A percentile compares a stretch with the other conserved stretches of the same genome.
Evolutionary conservation across 2,888 invertebrate species (phyloP).

Genomic region (Lithophane socia): DNA sequence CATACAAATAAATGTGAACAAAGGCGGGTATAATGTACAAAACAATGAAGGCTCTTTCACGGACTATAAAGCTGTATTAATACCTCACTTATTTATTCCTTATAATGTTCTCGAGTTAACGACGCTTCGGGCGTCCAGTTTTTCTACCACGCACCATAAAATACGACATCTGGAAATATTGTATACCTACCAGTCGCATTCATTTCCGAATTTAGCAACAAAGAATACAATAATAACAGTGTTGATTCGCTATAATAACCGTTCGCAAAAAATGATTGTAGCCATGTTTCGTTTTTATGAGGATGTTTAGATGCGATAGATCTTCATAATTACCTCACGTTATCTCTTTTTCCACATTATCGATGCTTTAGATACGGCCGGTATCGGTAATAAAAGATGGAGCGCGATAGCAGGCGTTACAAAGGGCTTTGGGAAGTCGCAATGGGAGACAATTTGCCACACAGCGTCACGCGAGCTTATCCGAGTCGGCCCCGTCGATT

Average conservation of each 20-base stretch:
- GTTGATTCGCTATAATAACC: slow-evolving; percentile 70
- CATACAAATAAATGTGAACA: slow-evolving; percentile 76
- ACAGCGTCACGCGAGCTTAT: slow-evolving; percentile 88
- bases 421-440: slow-evolving; percentile 83
- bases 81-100: slow-evolving; percentile 88
- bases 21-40: slow-evolving; percentile 75
- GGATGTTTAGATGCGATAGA: slow-evolving; percentile 62
- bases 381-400: slow-evolving; percentile 76
- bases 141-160: slow-evolving; percentile 87
- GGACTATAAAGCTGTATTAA: slow-evolving; percentile 88
- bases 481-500: slow-evolving; percentile 88
- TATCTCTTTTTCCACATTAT: slow-evolving; percentile 73
- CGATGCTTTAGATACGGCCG: slow-evolving; percentile 72
- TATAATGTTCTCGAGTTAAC: slow-evolving; percentile 90
- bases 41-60: slow-evolving; percentile 88
- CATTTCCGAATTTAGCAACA: slow-evolving; percentile 80
- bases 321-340: slow-evolving; percentile 62
- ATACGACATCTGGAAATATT: slow-evolving; percentile 84
- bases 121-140: slow-evolving; percentile 85
- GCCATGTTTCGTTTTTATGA: slow-evolving; percentile 60
- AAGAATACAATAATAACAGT: slow-evolving; percentile 75
- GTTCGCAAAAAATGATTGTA: slow-evolving; percentile 59
- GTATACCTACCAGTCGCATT: slow-evolving; percentile 72
- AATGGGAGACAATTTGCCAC: slow-evolving; percentile 88
- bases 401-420: slow-evolving; percentile 77